A percentile compares a stretch with the other conserved stretches of the same genome.
Evolutionary conservation across 2,888 invertebrate genomes (phyloP).

Genomic region (Trypoxylon attenuatum): DNA sequence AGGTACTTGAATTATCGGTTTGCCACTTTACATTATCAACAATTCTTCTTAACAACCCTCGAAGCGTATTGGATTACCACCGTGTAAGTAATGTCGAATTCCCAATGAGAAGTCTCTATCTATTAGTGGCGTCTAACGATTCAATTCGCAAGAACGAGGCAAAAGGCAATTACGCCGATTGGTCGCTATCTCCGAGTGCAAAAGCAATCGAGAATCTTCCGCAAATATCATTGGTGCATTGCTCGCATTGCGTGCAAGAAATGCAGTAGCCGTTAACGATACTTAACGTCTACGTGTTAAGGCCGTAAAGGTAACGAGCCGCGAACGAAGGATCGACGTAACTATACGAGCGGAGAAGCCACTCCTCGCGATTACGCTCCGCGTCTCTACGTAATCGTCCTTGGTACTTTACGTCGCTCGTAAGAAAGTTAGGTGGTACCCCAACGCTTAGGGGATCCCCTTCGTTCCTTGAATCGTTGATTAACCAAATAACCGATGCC

Average conservation of each 20-base stretch:
- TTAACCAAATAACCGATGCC: conserved; percentile 16
- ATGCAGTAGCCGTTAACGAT: conserved; percentile 41
- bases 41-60: too few species aligned
- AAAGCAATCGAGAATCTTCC: too few species aligned
- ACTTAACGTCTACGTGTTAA: conserved; percentile 33
- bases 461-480: too few species aligned
- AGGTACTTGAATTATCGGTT: too few species aligned
- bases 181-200: conserved; percentile 29
- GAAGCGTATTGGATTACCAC: too few species aligned
- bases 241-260: conserved; percentile 20
- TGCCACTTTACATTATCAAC: too few species aligned
- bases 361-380: conserved; percentile 20
- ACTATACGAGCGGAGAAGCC: conserved; percentile 10
- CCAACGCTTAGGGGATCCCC: too few species aligned
- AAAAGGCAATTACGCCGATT: conserved; percentile 32
- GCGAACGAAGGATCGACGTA: conserved; percentile 13
- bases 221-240: conserved; percentile 36
- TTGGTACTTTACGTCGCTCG: conserved; percentile 30
- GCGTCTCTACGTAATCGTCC: conserved; percentile 41
- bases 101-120: too few species aligned
- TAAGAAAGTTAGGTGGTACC: conserved; percentile 47
- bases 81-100: too few species aligned
- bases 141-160: conserved; percentile 9
- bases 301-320: conserved; percentile 35
- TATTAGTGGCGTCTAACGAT: too few species aligned